These are phyloP conservation scores for Ectropis crepuscularia DNA, from an alignment of 2,888 invertebrate genomes.

Conservation along the genomic window DNA sequence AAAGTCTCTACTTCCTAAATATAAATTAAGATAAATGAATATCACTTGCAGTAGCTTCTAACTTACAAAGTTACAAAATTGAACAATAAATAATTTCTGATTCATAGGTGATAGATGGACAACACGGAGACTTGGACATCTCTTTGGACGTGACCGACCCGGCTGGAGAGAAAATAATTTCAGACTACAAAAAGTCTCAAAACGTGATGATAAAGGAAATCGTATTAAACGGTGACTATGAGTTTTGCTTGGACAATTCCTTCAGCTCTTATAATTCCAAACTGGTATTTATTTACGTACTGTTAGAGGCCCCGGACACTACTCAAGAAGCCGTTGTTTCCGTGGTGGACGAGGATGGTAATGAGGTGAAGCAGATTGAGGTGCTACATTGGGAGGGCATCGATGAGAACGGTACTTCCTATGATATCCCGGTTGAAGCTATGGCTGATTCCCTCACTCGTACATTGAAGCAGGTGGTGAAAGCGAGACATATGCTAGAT, in stretches of 20 bases:
- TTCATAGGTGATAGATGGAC: constrained; percentile 88
- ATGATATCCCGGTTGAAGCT: constrained; percentile 75
- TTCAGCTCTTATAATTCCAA: constrained; percentile 92
- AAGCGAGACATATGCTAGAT: constrained; percentile 87
- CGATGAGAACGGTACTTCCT: constrained; percentile 56
- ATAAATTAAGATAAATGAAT: no score
- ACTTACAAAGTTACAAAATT: no score
- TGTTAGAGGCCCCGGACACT: constrained; percentile 85
- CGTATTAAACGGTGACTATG: constrained; percentile 88
- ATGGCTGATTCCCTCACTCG: constrained; percentile 87
- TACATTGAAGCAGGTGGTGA: constrained; percentile 86
- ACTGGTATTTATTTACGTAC: constrained; percentile 91
- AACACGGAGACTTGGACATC: constrained; percentile 93
- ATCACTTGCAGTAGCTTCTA: no score
- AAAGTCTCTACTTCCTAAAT: no score
- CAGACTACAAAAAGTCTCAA: constrained; percentile 88
- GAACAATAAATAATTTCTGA: no score
- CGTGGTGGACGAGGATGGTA: constrained; percentile 46
- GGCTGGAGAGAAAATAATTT: constrained; percentile 83
- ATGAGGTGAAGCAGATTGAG: constrained; percentile 63
- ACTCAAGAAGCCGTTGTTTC: constrained; percentile 55
- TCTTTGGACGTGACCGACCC: constrained; percentile 90
- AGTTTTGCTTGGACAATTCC: constrained; percentile 94
- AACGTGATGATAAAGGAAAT: constrained; percentile 87
- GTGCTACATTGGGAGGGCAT: constrained; percentile 67